Evolutionary conservation across 2,888 invertebrate genomes (phyloP).

Genomic region (Lasioglossum pauxillum): DNA sequence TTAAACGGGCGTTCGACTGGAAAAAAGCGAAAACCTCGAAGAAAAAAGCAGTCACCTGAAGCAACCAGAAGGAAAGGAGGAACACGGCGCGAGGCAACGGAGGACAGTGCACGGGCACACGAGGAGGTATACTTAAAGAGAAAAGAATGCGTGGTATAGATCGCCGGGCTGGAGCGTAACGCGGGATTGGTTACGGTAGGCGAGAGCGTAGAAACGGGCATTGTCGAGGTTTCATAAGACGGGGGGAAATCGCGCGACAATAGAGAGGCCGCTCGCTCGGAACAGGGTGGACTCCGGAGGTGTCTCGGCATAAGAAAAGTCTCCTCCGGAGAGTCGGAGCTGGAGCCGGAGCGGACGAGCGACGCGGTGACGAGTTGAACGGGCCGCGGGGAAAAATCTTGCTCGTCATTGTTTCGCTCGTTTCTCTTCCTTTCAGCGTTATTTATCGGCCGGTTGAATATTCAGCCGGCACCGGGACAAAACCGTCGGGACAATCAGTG

Average conservation of each 20-base stretch:
- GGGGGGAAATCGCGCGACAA: slow-evolving; percentile 72
- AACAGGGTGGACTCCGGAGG: slow-evolving; percentile 28
- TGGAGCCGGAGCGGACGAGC: slow-evolving; percentile 9
- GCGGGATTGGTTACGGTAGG: slow-evolving; percentile 71
- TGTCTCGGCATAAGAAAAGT: slow-evolving; percentile 61
- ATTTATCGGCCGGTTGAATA: slow-evolving; percentile 78
- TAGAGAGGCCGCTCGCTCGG: slow-evolving; percentile 43
- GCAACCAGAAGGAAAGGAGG: background rate
- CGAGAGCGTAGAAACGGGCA: slow-evolving; percentile 65
- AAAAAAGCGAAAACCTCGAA: background rate
- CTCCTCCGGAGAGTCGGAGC: slow-evolving; percentile 5
- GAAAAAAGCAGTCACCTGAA: background rate
- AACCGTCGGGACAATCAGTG: slow-evolving; percentile 59
- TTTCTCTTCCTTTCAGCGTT: slow-evolving; percentile 70
- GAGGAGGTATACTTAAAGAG: slow-evolving; percentile 39
- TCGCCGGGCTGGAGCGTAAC: slow-evolving; percentile 66
- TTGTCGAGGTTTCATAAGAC: slow-evolving; percentile 68
- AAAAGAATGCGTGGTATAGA: slow-evolving; percentile 68
- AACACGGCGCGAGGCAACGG: background rate
- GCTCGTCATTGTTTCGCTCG: slow-evolving; percentile 68
- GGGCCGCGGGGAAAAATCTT: slow-evolving; percentile 55
- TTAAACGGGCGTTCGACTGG: background rate
- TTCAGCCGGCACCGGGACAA: slow-evolving; percentile 69
- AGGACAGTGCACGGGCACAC: slow-evolving; percentile 15
- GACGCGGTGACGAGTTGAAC: background rate